Base-by-base conservation (phyloP, 2,888 invertebrate species). In the Meta bourneti region DNA sequence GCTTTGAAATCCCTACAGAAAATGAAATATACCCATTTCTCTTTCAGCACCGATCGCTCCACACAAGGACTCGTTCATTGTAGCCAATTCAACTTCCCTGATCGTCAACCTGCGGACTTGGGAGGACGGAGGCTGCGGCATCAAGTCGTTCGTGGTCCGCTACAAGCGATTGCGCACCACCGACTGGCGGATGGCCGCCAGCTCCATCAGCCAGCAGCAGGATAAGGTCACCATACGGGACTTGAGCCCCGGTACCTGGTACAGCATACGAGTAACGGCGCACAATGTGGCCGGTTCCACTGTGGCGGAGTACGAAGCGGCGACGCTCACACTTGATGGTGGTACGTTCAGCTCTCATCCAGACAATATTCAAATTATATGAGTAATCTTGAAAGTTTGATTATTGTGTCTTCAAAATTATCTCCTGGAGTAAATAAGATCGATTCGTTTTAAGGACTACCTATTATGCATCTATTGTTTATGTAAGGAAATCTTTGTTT, bases 81-180 rank as follows among this genome's bases (percentile, higher is more conserved):
- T 82, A 34, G 90, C 93, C 90, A 95, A 95, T 92, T 94, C 94
- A 0, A 95, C 95, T 1, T 95, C 94, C 16, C 94, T 95, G n/a
- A 94, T 94, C 87, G 94, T 95, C 72, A 94, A 94, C 93, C 93
- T 95, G 74, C 94, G 93, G n/a, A 93, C 94, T 8, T 95, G 95
- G 95, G 93, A 93, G 91, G 94, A 94, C 48, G 94, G 94, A n/a
- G 95, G 95, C 9, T 95, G 95, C 93, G 94, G 95, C 7, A 94
- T 95, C 93, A 94, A 93, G 78, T 92, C 93, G 5, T 93, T 93
- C 75, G 89, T 93, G 5, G 90, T 93, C 7, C 83, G 92, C 0
- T 93, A 93, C 84, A 92, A 92, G 82, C 51, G 89, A 7, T 61
- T 92, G 1, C 92, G 91, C 16, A 83, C 91, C 7, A 91, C 84